Evolutionary conservation across 1,140 invertebrate genomes (phyloP).

Genomic region (Drosophila hydei): DNA sequence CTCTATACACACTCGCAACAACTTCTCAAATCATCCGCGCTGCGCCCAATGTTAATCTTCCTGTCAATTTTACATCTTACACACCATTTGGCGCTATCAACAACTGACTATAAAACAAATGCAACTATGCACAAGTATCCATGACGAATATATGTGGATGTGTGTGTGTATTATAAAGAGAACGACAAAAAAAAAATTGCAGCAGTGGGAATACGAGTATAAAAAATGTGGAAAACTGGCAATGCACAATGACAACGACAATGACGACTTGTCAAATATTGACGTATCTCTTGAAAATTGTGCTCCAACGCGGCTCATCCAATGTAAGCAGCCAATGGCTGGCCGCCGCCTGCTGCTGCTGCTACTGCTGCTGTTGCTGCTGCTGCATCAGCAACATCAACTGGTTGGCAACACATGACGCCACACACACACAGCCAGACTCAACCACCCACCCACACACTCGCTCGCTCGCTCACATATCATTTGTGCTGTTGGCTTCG

Average conservation of each 20-base stretch:
- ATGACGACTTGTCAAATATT: constrained; percentile 83
- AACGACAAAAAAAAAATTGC: constrained; percentile 3
- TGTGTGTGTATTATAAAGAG: neutral
- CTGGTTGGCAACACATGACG: constrained; percentile 77
- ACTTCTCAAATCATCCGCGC: neutral
- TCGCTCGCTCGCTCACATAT: constrained; percentile 39
- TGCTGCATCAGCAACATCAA: constrained; percentile 77
- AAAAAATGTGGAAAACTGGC: constrained; percentile 48
- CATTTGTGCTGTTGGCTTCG: constrained; percentile 70
- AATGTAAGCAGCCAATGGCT: constrained; percentile 72
- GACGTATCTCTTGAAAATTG: constrained; percentile 83
- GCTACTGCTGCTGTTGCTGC: constrained; percentile 24
- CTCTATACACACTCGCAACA: neutral
- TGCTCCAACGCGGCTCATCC: constrained; percentile 80
- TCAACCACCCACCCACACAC: constrained; percentile 3
- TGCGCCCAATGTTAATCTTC: constrained; percentile 24
- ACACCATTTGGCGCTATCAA: constrained; percentile 52
- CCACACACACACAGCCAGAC: constrained; percentile 22
- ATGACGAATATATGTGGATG: constrained; percentile 36
- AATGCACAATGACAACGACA: constrained; percentile 66
- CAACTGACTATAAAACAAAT: constrained; percentile 56
- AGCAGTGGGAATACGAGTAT: constrained; percentile 23
- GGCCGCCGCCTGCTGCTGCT: constrained; percentile 28
- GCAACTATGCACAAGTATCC: constrained; percentile 55
- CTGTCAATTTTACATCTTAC: constrained; percentile 42